Evolutionary conservation across 2,888 invertebrate species (phyloP).

Genomic region (Scaptomyza caliginosa): DNA sequence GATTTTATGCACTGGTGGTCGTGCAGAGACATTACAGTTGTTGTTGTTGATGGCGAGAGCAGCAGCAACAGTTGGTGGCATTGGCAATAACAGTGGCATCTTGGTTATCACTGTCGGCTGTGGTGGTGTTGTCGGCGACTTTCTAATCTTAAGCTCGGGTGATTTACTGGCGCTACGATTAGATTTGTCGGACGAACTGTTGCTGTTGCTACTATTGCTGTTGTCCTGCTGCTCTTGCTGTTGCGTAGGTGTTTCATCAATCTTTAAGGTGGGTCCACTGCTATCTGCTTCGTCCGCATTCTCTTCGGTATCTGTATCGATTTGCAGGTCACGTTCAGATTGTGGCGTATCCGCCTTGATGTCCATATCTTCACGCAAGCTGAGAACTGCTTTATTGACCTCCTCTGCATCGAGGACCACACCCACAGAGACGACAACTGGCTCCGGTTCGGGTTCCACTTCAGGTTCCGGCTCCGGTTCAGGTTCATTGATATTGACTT

Average conservation of each 20-base stretch:
- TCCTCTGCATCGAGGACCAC: conserved; percentile 87
- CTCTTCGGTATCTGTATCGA: conserved; percentile 94
- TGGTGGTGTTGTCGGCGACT: conserved; percentile 1
- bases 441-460: conserved; percentile 84
- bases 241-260: conserved; percentile 69
- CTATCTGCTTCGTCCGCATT: conserved; percentile 86
- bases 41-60: conserved; percentile 4
- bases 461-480: conserved; percentile 85
- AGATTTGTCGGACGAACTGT: conserved; percentile 38
- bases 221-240: conserved; percentile 18
- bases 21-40: conserved; percentile 7
- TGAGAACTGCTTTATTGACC: conserved; percentile 93
- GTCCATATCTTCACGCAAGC: conserved; percentile 89
- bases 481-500: conserved; percentile 76
- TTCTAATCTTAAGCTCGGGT: conserved; percentile 1
- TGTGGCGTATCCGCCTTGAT: conserved; percentile 93
- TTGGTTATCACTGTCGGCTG: conserved; percentile 80
- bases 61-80: conserved; percentile 7
- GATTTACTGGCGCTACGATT: conserved; percentile 17
- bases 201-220: conserved; percentile 26
- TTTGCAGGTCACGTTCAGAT: conserved; percentile 92
- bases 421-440: conserved; percentile 87
- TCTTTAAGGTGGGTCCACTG: conserved; percentile 80
- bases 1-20: conserved; percentile 76
- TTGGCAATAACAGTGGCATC: conserved; percentile 38